Evolutionary conservation across 2,888 invertebrate species (phyloP), one percentile per base, ranked within the genome.

Genomic region (Plagodis dolabraria): DNA sequence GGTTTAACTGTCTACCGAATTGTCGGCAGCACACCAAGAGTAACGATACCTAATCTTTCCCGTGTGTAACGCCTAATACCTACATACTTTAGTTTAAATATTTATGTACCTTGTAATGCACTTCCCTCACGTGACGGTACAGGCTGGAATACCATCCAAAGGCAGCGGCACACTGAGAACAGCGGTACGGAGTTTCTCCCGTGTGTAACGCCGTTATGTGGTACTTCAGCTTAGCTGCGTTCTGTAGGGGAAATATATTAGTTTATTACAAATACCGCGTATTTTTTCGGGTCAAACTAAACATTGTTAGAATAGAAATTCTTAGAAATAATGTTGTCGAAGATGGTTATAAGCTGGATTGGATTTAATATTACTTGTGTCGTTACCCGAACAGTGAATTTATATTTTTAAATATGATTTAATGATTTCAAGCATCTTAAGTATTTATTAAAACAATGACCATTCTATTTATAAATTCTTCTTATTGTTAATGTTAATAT

Each of bases 61-160:
- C 2, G 87, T 88, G 72, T 92, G 92, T 83, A 89, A 86, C 55
- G 91, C 90, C 43, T 86, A 80, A 35, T 35, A 7, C 35, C n/a
- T n/a, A n/a, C n/a, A n/a, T n/a, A n/a, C n/a, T n/a, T n/a, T 22
- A 22, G 22, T 22, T 2, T 22, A 22, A 2, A 22, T 22, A 22
- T 22, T 2, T 4, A 22, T 22, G 49, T 50, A 89, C 91, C 89
- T 90, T 89, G 57, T 89, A 83, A 64, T 92, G 92, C 55, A 92
- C 87, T 67, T 92, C 91, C 0, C 86, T 35, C 7, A 85, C 77
- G 68, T 92, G 92, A 0, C 92, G 56, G 78, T 92, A 92, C 1
- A 92, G 80, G n/a, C 83, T 83, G 56, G 89, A 88, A 81, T 91
- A 90, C 92, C 92, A 92, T 33, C 88, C 86, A 77, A 92, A 92